A percentile compares a stretch with the other conserved stretches of the same genome.
Evolutionary conservation across 1,140 invertebrate species (phyloP).

Genomic region (Cydia pomonella): DNA sequence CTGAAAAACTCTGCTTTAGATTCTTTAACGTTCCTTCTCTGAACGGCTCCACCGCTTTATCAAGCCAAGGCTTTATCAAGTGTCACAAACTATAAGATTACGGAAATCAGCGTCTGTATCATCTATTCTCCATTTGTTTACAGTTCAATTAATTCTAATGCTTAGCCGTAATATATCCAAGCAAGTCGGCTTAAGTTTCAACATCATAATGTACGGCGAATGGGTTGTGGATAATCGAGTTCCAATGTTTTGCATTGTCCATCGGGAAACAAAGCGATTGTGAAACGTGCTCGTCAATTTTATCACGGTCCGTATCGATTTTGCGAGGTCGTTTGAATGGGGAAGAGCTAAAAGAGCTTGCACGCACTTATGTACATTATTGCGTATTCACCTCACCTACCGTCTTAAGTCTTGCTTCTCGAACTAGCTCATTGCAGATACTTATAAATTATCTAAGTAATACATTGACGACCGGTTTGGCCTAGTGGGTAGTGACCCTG

Average conservation of each 20-base stretch:
- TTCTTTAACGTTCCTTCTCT: too few species aligned
- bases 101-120: background rate
- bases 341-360: background rate
- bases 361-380: background rate
- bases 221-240: conserved; percentile 11
- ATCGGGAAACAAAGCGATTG: conserved; percentile 24
- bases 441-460: too few species aligned
- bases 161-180: background rate
- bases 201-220: conserved; percentile 22
- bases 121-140: conserved; percentile 4
- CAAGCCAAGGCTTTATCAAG: too few species aligned
- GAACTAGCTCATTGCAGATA: too few species aligned
- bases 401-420: too few species aligned
- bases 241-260: conserved; percentile 26
- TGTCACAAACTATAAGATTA: too few species aligned
- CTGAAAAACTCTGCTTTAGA: too few species aligned
- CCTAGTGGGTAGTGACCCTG: too few species aligned
- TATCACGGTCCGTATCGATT: conserved; percentile 32
- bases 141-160: conserved; percentile 1
- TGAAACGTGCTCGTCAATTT: conserved; percentile 29
- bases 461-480: too few species aligned
- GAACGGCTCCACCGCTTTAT: too few species aligned
- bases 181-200: conserved; percentile 16
- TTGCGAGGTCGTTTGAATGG: conserved; percentile 27
- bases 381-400: background rate